Evolutionary conservation across 2,113 vertebrate species (phyloP).

Genomic region (Polypterus senegalus): DNA sequence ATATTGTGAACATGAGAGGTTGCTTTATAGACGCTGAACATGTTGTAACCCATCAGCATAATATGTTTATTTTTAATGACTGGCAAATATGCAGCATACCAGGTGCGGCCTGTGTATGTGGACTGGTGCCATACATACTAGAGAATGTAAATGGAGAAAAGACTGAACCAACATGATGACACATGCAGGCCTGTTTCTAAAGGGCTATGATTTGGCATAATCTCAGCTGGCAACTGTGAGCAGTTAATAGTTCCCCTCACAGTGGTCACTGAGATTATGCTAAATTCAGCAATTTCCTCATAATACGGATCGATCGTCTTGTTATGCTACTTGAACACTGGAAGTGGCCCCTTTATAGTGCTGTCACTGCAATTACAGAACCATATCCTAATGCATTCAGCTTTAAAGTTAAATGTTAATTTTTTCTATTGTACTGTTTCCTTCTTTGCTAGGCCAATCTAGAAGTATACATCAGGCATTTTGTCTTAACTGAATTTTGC

Average conservation of each 20-base stretch:
- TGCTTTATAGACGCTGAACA: background rate
- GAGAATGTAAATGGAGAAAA: constrained; percentile 21
- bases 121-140: constrained; percentile 30
- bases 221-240: constrained; percentile 99
- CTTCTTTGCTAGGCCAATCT: constrained; percentile 1
- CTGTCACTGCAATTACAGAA: constrained; percentile 48
- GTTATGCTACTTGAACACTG: constrained; percentile 33
- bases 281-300: constrained; percentile 77
- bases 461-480: background rate
- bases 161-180: constrained; percentile 27
- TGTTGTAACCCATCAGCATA: background rate
- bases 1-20: background rate
- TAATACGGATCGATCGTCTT: constrained; percentile 48
- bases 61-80: constrained; percentile 1
- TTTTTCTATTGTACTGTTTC: constrained; percentile 5
- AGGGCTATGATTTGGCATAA: constrained; percentile 89
- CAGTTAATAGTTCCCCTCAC: constrained; percentile 71
- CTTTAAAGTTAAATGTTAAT: constrained; percentile 26
- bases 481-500: background rate
- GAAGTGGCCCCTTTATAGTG: constrained; percentile 42
- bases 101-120: constrained; percentile 22
- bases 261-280: constrained; percentile 93
- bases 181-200: constrained; percentile 38
- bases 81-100: constrained; percentile 21
- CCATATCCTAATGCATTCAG: constrained; percentile 6